A percentile compares a stretch with the other conserved stretches of the same genome.
These are phyloP conservation scores for Tipula lateralis DNA, from an alignment of 2,888 invertebrate species.

Conservation along the genomic window DNA sequence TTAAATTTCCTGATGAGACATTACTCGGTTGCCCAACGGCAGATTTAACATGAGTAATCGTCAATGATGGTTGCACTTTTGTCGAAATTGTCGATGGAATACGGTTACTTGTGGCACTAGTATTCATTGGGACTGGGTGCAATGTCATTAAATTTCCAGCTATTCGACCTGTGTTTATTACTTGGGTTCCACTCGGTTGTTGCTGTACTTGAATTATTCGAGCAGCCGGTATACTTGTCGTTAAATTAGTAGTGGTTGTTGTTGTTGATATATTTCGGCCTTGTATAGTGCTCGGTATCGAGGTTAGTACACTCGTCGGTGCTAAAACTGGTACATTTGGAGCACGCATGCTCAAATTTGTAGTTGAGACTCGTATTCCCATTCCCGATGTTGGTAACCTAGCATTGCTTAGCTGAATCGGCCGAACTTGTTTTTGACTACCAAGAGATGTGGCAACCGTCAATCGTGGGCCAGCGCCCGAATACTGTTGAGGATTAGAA, in stretches of 20 bases:
- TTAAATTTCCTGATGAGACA: not conserved
- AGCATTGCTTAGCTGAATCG: slow-evolving; percentile 44
- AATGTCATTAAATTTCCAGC: slow-evolving; percentile 46
- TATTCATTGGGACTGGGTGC: slow-evolving; percentile 47
- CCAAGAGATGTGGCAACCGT: slow-evolving; percentile 43
- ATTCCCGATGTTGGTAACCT: slow-evolving; percentile 44
- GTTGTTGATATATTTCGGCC: slow-evolving; percentile 28
- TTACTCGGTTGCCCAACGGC: not conserved
- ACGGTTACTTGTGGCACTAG: slow-evolving; percentile 42
- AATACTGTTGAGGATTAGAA: slow-evolving; percentile 42
- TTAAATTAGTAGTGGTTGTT: slow-evolving; percentile 41
- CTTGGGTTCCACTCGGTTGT: slow-evolving; percentile 44
- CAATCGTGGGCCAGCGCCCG: slow-evolving; percentile 41
- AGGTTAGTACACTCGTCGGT: slow-evolving; percentile 38
- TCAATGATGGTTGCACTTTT: slow-evolving; percentile 47
- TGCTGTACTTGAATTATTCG: slow-evolving; percentile 47
- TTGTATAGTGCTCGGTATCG: slow-evolving; percentile 33
- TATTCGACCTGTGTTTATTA: slow-evolving; percentile 44
- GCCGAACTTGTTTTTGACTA: slow-evolving; percentile 45
- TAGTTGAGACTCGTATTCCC: slow-evolving; percentile 41
- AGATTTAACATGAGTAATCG: slow-evolving; percentile 42
- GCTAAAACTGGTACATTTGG: slow-evolving; percentile 44
- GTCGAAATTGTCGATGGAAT: slow-evolving; percentile 47
- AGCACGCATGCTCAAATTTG: slow-evolving; percentile 47
- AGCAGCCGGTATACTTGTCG: slow-evolving; percentile 39